These are phyloP conservation scores for Drosophila varians DNA, from an alignment of 1,140 invertebrate genomes.

Conservation along the genomic window DNA sequence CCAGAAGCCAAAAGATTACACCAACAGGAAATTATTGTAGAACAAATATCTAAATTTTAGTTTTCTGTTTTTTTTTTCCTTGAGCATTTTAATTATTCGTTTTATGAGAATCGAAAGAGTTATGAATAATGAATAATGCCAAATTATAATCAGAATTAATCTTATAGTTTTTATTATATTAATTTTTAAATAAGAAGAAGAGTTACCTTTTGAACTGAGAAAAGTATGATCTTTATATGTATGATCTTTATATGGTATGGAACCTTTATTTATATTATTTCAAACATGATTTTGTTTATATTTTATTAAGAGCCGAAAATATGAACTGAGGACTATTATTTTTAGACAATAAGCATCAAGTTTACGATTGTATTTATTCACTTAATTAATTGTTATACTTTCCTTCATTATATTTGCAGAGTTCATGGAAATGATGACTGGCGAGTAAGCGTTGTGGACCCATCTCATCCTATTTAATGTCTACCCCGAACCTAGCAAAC, in stretches of 20 bases:
- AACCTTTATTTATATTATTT: neutral
- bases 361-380: neutral
- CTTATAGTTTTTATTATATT: neutral
- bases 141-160: neutral
- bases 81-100: neutral
- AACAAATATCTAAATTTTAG: neutral
- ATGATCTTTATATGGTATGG: too few relatives aligned
- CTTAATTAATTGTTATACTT: constrained; percentile 1
- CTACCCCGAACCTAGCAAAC: constrained; percentile 4
- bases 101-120: neutral
- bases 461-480: constrained; percentile 23
- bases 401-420: constrained; percentile 89
- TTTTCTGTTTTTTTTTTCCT: neutral
- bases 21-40: neutral
- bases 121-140: neutral
- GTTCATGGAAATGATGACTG: constrained; percentile 98
- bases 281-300: too few relatives aligned
- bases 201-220: too few relatives aligned
- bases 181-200: too few relatives aligned
- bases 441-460: constrained; percentile 87
- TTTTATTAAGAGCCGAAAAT: too few relatives aligned
- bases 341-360: neutral
- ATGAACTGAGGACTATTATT: too few relatives aligned
- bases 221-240: too few relatives aligned
- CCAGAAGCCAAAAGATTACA: neutral